Conservation (phyloP, 2,113 vertebrate species). For the Proterorhinus semilunaris region DNA sequence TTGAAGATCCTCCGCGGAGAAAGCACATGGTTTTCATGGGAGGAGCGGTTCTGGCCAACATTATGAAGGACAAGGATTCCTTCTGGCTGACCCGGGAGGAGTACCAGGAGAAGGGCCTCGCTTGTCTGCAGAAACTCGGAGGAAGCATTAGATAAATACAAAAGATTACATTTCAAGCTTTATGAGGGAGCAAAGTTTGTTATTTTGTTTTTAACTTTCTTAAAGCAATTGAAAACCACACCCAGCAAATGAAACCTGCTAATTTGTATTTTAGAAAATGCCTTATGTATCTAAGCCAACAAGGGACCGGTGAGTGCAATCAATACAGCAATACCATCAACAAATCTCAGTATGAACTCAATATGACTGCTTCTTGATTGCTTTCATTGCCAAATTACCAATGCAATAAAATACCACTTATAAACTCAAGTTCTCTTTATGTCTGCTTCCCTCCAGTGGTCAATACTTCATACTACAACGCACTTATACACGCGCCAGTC, state of each 20-base stretch:
- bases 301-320: not conserved
- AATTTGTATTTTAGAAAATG: too few relatives aligned
- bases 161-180: not conserved
- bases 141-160: slow-evolving; percentile 52
- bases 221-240: too few relatives aligned
- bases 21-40: slow-evolving; percentile 99
- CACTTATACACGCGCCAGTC: too few relatives aligned
- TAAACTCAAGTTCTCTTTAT: not conserved
- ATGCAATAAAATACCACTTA: not conserved
- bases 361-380: not conserved
- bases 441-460: slow-evolving; percentile 43
- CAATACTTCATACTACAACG: not conserved
- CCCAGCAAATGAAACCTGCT: too few relatives aligned
- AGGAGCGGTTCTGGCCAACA: slow-evolving; percentile 94
- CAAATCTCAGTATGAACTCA: too few relatives aligned
- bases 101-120: slow-evolving; percentile 89
- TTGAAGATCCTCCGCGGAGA: slow-evolving; percentile 92
- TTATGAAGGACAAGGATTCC: slow-evolving; percentile 99
- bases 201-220: not conserved
- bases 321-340: not conserved
- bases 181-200: not conserved
- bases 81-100: slow-evolving; percentile 96
- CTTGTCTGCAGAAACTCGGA: slow-evolving; percentile 75
- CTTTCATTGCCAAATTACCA: not conserved
- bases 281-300: not conserved